A percentile compares a stretch with the other conserved stretches of the same genome.
These are phyloP conservation scores for Polypterus senegalus DNA, from an alignment of 2,113 vertebrate genomes.

Conservation along the genomic window DNA sequence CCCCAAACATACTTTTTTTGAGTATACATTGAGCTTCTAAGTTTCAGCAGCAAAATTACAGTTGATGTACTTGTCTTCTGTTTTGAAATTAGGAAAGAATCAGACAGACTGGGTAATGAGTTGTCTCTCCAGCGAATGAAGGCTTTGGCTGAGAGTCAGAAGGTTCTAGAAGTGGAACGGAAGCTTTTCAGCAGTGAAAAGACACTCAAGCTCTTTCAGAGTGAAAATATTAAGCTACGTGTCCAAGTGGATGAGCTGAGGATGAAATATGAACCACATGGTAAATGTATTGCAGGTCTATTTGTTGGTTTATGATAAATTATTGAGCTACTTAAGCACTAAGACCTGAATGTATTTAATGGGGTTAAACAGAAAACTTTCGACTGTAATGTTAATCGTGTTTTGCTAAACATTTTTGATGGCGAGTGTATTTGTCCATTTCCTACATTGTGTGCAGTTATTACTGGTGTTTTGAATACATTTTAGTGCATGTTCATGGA, in stretches of 20 bases:
- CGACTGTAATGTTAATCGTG: too few relatives aligned
- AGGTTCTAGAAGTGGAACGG: conserved; percentile 77
- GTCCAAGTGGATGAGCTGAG: conserved; percentile 72
- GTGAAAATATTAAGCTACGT: conserved; percentile 76
- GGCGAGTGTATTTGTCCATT: too few relatives aligned
- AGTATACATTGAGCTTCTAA: too few relatives aligned
- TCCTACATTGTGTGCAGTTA: too few relatives aligned
- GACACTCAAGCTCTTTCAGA: conserved; percentile 65
- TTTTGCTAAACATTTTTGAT: too few relatives aligned
- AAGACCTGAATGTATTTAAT: too few relatives aligned
- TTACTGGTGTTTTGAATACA: not conserved
- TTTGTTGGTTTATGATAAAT: not conserved
- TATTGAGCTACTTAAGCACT: not conserved
- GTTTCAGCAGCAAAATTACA: too few relatives aligned
- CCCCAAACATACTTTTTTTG: too few relatives aligned
- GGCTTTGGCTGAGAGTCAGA: conserved; percentile 83
- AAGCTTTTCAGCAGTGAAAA: conserved; percentile 76
- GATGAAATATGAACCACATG: conserved; percentile 80
- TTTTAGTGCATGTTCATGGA: not conserved
- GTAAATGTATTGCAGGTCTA: conserved; percentile 32
- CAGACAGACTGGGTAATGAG: conserved; percentile 64
- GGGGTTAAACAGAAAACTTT: too few relatives aligned
- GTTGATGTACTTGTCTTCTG: too few relatives aligned
- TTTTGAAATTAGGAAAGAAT: conserved; percentile 66
- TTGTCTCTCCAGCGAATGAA: conserved; percentile 86